Evolutionary conservation across 2,113 vertebrate genomes (phyloP).

Genomic region (Propithecus coquereli): DNA sequence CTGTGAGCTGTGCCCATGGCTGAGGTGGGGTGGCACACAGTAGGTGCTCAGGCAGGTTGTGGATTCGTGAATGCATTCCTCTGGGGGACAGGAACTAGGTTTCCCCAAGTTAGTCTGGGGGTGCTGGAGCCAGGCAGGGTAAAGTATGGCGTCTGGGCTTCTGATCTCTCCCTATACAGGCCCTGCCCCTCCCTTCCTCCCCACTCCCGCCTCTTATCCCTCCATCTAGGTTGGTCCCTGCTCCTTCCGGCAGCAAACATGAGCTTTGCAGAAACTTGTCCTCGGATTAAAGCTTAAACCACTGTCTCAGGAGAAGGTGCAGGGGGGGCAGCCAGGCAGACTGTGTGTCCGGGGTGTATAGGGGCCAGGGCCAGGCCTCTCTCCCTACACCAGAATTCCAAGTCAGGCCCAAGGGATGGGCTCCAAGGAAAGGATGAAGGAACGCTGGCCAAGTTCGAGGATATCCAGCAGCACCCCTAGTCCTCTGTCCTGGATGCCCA

Average conservation of each 20-base stretch:
- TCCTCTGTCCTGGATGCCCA: background rate
- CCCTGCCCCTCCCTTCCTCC: background rate
- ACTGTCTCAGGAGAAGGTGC: background rate
- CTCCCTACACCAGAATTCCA: background rate
- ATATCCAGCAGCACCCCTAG: background rate
- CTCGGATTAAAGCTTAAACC: constrained; percentile 44
- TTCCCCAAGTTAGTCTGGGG: background rate
- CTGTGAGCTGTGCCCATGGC: background rate
- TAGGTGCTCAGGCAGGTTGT: background rate
- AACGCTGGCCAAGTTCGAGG: background rate
- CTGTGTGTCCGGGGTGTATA: background rate
- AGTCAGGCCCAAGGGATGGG: background rate
- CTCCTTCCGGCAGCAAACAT: background rate
- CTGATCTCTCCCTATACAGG: background rate
- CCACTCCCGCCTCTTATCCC: background rate
- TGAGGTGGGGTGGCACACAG: background rate
- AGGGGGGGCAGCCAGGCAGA: background rate
- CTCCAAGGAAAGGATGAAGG: background rate
- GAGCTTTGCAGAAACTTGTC: constrained; percentile 67
- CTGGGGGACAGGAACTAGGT: background rate
- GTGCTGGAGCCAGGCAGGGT: background rate
- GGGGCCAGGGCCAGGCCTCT: background rate
- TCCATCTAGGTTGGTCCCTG: constrained; percentile 31
- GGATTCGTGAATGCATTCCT: background rate
- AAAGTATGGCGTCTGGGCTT: background rate